Evolutionary conservation across 1,140 invertebrate genomes (phyloP), one percentile per base, ranked within the genome.

Genomic region (Ceratina australensis): DNA sequence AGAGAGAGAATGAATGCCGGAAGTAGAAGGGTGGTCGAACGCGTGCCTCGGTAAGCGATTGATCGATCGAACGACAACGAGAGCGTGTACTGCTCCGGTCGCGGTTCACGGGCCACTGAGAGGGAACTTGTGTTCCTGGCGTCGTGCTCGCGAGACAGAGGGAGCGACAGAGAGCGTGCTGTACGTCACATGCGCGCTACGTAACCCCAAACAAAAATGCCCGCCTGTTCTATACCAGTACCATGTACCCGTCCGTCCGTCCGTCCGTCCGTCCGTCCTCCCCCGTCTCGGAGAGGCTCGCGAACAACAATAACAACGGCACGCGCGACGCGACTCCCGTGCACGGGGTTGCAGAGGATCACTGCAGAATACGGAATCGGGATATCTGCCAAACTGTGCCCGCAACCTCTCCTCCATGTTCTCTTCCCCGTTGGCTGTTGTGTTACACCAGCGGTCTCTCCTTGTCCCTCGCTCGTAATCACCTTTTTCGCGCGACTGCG

Each of bases 91-190:
- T 79, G n/a, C 87, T 83, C 68, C 86, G 85, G 73, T 78, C 86
- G 87, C 86, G 84, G 84, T 85, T 85, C 87, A 88, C 89, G 87
- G 80, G 76, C 85, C 84, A 90, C 89, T 90, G 89, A 87, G 79
- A 79, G 83, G 57, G 83, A 84, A 84, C 59, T 84, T 57, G 83
- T 80, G 82, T 84, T 72, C 78, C 76, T 54, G 16, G 80, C 76
- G 57, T 54, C 59, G 69, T 68, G 72, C 65, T 79, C 47, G 78
- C 67, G 57, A 71, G 47, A 69, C 26, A 68, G 65, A 18, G 26
- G 10, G 24, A 22, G n/a, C n/a, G 47, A 54, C 24, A 24, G 15
- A 54, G 73, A 76, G 81, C 71, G 80, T 80, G 47, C 78, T 73
- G 83, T 83, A 86, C 86, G 84, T 86, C 82, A 78, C 83, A 85